Conservation (phyloP, 2,797 vertebrate genomes). For the Hemibagrus guttatus region DNA sequence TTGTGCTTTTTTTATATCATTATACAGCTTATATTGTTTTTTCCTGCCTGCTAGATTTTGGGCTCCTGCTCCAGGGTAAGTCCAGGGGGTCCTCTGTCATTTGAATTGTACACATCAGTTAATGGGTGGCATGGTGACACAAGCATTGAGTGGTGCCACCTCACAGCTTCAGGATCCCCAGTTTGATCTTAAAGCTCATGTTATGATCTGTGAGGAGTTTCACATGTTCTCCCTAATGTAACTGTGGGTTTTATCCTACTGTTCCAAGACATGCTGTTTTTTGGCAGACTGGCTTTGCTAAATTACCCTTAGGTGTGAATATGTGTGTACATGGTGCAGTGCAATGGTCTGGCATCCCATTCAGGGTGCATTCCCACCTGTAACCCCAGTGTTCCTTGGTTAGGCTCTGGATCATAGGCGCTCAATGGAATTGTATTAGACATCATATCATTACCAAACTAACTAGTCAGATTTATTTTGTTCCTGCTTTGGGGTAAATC, state of each 20-base stretch:
- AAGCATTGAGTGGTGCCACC: not conserved
- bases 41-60: not conserved
- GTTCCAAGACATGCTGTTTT: not conserved
- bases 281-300: not conserved
- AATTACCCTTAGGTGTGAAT: not conserved
- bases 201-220: not conserved
- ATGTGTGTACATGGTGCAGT: not conserved
- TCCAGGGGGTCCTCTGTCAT: not conserved
- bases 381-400: not conserved
- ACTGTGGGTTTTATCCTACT: not conserved
- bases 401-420: not conserved
- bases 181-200: not conserved
- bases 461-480: not conserved
- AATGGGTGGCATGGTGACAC: not conserved
- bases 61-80: not conserved
- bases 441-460: not conserved
- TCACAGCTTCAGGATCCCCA: not conserved
- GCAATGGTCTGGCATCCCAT: not conserved
- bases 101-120: slow-evolving; percentile 3
- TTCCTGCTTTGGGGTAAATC: not conserved
- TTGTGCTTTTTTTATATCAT: not conserved
- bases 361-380: not conserved
- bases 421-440: not conserved
- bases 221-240: not conserved
- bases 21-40: not conserved